A percentile compares a stretch with the other conserved stretches of the same genome.
phyloP scores from a whole-genome alignment of 2,797 vertebrate genomes.

The Hozukius guyotensis region DNA sequence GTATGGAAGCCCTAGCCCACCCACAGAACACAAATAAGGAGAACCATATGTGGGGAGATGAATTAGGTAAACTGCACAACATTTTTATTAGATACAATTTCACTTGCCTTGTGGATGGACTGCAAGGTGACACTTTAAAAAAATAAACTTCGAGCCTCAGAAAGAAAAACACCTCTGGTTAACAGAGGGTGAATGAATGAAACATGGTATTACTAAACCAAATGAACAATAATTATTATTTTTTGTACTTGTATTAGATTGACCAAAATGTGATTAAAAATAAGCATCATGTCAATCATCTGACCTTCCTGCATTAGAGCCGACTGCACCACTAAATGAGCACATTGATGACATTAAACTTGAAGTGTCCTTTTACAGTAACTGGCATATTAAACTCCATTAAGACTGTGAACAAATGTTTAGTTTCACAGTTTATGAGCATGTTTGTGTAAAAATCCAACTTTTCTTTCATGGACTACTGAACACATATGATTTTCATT shows the following conservation, averaged over 20 bases:
- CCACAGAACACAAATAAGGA: slow-evolving; percentile 82
- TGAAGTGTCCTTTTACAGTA: neutral
- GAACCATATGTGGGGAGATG: slow-evolving; percentile 85
- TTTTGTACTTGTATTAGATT: slow-evolving; percentile 16
- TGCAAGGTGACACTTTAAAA: slow-evolving; percentile 84
- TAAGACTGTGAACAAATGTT: slow-evolving; percentile 38
- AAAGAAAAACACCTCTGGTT: slow-evolving; percentile 63
- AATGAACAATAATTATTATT: slow-evolving; percentile 48
- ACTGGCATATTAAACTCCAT: neutral
- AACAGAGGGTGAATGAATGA: slow-evolving; percentile 47
- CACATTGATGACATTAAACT: neutral
- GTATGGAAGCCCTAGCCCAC: slow-evolving; percentile 82
- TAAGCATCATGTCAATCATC: slow-evolving; percentile 9
- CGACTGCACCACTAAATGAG: neutral
- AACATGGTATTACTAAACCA: slow-evolving; percentile 54
- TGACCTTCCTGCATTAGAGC: neutral
- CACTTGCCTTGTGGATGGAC: slow-evolving; percentile 80
- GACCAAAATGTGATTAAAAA: slow-evolving; percentile 14
- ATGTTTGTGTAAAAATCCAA: slow-evolving; percentile 26
- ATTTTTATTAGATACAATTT: slow-evolving; percentile 88
- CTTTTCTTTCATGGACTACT: neutral
- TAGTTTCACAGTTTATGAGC: slow-evolving; percentile 30
- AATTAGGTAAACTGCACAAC: slow-evolving; percentile 88
- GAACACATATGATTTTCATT: slow-evolving; percentile 12
- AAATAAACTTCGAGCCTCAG: slow-evolving; percentile 80